Conservation (phyloP, 30 jellyfish, hydroid and myxozoan genomes). For the Cassiopea xamachana region DNA sequence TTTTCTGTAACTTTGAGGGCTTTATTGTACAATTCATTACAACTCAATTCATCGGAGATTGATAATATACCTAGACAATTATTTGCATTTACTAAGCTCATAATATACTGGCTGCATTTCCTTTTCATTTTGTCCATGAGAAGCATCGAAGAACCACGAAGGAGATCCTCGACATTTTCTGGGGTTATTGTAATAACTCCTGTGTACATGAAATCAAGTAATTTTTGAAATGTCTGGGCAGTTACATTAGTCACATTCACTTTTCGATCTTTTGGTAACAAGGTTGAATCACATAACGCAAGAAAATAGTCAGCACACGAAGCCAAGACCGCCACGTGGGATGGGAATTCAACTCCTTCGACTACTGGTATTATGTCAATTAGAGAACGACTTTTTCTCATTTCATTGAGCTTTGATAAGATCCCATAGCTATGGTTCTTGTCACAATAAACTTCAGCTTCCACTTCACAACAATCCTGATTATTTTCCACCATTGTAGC, state of each 20-base stretch:
- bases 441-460: conserved; percentile 18
- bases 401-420: conserved; percentile 18
- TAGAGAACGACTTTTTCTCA: conserved; percentile 70
- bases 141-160: conserved; percentile 88
- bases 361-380: conserved; percentile 78
- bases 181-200: conserved; percentile 76
- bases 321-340: conserved; percentile 81
- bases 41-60: conserved; percentile 83
- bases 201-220: conserved; percentile 82
- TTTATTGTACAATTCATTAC: conserved; percentile 58
- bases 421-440: conserved; percentile 36
- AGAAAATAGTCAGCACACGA: conserved; percentile 87
- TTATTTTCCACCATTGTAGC: background rate
- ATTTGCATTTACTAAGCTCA: conserved; percentile 62
- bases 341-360: conserved; percentile 77
- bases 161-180: conserved; percentile 78
- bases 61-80: conserved; percentile 80
- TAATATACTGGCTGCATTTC: conserved; percentile 76
- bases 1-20: conserved; percentile 75
- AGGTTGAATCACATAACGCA: conserved; percentile 79
- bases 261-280: conserved; percentile 59
- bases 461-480: background rate
- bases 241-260: conserved; percentile 64
- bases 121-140: conserved; percentile 69
- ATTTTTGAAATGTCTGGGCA: conserved; percentile 53